Evolutionary conservation across 2,888 invertebrate species (phyloP).

Genomic region (Eristalis pertinax): DNA sequence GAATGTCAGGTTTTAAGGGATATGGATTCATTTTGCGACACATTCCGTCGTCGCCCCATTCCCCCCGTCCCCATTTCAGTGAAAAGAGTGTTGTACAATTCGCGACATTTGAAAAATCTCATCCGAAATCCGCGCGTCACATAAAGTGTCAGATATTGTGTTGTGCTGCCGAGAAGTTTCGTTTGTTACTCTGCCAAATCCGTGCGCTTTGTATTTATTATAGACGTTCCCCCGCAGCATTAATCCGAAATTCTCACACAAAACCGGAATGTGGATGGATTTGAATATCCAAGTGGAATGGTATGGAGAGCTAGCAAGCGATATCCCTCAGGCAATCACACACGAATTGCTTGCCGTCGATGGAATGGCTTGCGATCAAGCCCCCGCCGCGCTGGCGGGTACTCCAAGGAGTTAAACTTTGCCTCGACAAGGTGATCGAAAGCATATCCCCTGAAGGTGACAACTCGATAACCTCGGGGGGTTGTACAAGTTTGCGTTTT

Average conservation of each 20-base stretch:
- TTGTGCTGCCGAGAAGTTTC: slow-evolving; percentile 30
- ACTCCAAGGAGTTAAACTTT: slow-evolving; percentile 24
- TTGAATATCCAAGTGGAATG: slow-evolving; percentile 62
- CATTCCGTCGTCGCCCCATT: neutral
- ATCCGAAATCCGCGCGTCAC: slow-evolving; percentile 38
- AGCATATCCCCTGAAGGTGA: slow-evolving; percentile 18
- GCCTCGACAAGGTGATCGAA: slow-evolving; percentile 21
- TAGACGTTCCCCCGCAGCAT: neutral
- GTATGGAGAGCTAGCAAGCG: slow-evolving; percentile 7
- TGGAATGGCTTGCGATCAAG: slow-evolving; percentile 36
- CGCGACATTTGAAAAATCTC: slow-evolving; percentile 50
- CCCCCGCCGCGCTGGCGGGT: slow-evolving; percentile 16
- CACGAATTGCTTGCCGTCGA: slow-evolving; percentile 10
- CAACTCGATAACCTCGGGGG: neutral
- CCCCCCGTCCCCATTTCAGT: slow-evolving; percentile 26
- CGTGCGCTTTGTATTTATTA: slow-evolving; percentile 64
- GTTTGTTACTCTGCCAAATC: slow-evolving; percentile 44
- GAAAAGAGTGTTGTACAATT: slow-evolving; percentile 34
- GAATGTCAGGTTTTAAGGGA: slow-evolving; percentile 35
- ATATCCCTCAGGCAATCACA: slow-evolving; percentile 6
- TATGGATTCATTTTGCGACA: slow-evolving; percentile 10
- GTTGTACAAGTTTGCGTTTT: slow-evolving; percentile 13
- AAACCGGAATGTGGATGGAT: slow-evolving; percentile 33
- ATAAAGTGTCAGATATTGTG: slow-evolving; percentile 50
- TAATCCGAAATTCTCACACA: slow-evolving; percentile 46